These are phyloP conservation scores for Saimiri boliviensis DNA, from an alignment of 2,113 vertebrate genomes.

Conservation along the genomic window DNA sequence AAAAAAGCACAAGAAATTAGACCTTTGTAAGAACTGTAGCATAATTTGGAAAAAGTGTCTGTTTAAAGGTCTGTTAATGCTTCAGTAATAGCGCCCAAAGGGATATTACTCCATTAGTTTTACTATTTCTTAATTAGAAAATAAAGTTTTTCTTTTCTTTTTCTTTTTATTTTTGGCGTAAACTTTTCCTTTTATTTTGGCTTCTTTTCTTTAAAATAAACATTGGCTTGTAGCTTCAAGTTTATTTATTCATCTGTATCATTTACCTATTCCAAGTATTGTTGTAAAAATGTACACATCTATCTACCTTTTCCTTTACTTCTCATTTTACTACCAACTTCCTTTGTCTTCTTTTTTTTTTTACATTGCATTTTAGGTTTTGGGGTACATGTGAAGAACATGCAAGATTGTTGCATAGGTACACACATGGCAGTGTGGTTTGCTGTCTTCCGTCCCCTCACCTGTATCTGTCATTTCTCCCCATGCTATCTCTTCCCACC, in stretches of 20 bases:
- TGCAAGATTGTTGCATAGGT: too few relatives aligned
- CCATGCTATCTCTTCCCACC: too few relatives aligned
- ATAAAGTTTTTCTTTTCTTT: slow-evolving; percentile 34
- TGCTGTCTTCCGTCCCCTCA: too few relatives aligned
- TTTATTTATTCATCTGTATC: neutral
- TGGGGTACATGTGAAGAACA: too few relatives aligned
- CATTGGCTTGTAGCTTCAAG: neutral
- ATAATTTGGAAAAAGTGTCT: neutral
- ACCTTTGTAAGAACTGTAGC: neutral
- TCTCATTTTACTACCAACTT: neutral
- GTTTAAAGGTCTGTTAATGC: slow-evolving; percentile 22
- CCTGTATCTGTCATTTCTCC: too few relatives aligned
- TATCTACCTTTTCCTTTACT: neutral
- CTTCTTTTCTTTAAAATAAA: neutral
- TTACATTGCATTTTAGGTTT: too few relatives aligned
- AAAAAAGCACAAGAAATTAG: neutral
- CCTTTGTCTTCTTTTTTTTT: neutral
- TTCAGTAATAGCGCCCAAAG: neutral
- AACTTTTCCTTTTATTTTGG: neutral
- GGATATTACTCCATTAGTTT: neutral
- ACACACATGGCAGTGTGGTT: too few relatives aligned
- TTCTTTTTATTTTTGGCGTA: too few relatives aligned
- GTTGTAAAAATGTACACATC: neutral
- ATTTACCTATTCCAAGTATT: neutral
- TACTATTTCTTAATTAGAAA: slow-evolving; percentile 17